These are phyloP conservation scores for Xestia xanthographa DNA, from an alignment of 2,888 invertebrate species.

Conservation along the genomic window DNA sequence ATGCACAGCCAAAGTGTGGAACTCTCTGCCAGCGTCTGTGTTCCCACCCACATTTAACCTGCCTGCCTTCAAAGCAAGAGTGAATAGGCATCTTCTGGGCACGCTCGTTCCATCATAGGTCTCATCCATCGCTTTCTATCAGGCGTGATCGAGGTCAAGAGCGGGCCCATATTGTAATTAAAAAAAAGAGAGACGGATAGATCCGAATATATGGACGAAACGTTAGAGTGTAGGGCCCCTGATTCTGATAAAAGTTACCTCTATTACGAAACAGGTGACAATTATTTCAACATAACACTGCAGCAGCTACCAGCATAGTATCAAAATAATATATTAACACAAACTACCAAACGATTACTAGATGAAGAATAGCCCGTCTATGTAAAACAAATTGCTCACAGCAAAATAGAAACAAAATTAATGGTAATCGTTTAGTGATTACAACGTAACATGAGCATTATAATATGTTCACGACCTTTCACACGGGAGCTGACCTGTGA, in stretches of 20 bases:
- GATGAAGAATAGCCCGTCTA: constrained; percentile 53
- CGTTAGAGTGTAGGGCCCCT: too few relatives aligned
- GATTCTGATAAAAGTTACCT: not conserved
- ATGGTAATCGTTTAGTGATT: constrained; percentile 63
- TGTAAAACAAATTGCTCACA: constrained; percentile 56
- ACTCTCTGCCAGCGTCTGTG: too few relatives aligned
- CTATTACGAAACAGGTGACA: constrained; percentile 15
- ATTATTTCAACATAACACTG: not conserved
- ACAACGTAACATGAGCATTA: constrained; percentile 47
- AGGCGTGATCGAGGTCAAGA: too few relatives aligned
- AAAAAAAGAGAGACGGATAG: too few relatives aligned
- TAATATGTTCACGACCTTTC: constrained; percentile 57
- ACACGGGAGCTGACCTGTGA: constrained; percentile 67
- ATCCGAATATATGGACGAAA: too few relatives aligned
- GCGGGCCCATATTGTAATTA: too few relatives aligned
- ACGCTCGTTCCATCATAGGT: too few relatives aligned
- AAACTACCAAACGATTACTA: constrained; percentile 35
- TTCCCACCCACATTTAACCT: too few relatives aligned
- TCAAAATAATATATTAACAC: constrained; percentile 43
- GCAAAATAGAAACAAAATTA: constrained; percentile 59
- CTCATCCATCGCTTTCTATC: too few relatives aligned
- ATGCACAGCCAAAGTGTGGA: too few relatives aligned
- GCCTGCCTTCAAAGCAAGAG: too few relatives aligned
- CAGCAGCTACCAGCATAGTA: constrained; percentile 8
- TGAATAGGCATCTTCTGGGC: too few relatives aligned